phyloP scores from a whole-genome alignment of 2,888 invertebrate species.

The Heliconius erato region DNA sequence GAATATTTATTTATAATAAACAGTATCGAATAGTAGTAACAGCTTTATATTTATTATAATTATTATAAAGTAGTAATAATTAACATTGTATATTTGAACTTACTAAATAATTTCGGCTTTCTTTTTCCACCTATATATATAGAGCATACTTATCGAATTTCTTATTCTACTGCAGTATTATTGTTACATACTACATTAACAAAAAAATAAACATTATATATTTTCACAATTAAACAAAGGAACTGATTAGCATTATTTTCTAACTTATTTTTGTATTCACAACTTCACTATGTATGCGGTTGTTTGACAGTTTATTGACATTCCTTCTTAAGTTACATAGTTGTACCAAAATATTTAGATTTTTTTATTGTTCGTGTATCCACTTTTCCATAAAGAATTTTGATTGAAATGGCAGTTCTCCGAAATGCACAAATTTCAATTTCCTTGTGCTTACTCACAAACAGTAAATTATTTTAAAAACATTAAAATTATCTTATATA shows the following conservation, averaged over 20 bases:
- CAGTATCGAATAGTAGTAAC: no score
- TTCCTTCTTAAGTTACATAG: background rate
- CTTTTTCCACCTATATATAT: background rate
- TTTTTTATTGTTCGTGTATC: background rate
- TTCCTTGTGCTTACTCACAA: no score
- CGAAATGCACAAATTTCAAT: no score
- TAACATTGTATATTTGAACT: background rate
- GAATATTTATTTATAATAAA: no score
- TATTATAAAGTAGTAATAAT: background rate
- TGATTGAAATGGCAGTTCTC: background rate
- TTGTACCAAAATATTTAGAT: background rate
- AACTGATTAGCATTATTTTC: constrained; percentile 10
- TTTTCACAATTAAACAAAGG: constrained; percentile 16
- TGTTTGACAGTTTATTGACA: constrained; percentile 34
- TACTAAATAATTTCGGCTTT: constrained; percentile 1
- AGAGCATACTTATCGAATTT: background rate
- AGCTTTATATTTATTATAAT: no score
- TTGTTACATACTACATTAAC: background rate
- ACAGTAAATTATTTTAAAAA: no score
- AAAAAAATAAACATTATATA: background rate
- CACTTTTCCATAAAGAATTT: background rate
- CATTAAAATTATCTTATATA: no score
- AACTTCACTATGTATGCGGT: background rate
- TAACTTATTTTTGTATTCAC: constrained; percentile 12
- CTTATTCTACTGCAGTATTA: background rate